Base-by-base conservation (phyloP, 2,113 vertebrate genomes). In the Lota lota region DNA sequence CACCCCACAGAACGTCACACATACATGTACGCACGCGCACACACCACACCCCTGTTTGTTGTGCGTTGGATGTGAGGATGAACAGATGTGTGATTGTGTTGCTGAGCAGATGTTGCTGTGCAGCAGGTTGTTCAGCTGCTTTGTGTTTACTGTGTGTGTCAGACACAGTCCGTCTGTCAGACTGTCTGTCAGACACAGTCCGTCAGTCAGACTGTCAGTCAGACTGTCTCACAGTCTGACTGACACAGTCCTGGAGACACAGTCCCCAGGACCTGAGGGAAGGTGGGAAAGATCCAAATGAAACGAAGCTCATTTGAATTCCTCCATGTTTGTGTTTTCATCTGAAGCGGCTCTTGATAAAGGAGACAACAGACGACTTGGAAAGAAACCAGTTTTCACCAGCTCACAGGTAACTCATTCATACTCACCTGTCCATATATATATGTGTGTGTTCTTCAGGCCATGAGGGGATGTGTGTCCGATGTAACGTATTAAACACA, bases 321-420 rank as follows among this genome's bases (percentile, higher is more conserved):
- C 5, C 19, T 59, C 20, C 10, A 5, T 22, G n/a, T 60, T 60
- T 58, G 20, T 58, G 20, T 60, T 22, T 22, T 14, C 58, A 12
- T 20, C 3, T 22, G 20, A 88, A 98, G 95, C 93, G 87, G 95
- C 95, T 78, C 93, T 97, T 92, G 96, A 98, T 91, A 96, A 93
- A 83, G 95, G 95, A 69, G 95, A 97, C 93, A 92, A 92, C 82
- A 91, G 94, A 89, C 94, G 91, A 88, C 95, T 96, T 80, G 88
- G 91, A 73, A 96, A 95, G 92, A 99, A 95, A 82, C 95, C 94
- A 63, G 76, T 95, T 67, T 95, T 98, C 86, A 94, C 88, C 73
- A 97, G 96, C 87, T 96, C 95, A 75, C 94, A 97, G 95, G 96
- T 98, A 94, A 92, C 28, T 64, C 1, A 15, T 64, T 69, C 2